Percentiles rank a stretch among this genome's conserved stretches.
Conservation (phyloP, 2,888 invertebrate species). For the Altica lythri region DNA sequence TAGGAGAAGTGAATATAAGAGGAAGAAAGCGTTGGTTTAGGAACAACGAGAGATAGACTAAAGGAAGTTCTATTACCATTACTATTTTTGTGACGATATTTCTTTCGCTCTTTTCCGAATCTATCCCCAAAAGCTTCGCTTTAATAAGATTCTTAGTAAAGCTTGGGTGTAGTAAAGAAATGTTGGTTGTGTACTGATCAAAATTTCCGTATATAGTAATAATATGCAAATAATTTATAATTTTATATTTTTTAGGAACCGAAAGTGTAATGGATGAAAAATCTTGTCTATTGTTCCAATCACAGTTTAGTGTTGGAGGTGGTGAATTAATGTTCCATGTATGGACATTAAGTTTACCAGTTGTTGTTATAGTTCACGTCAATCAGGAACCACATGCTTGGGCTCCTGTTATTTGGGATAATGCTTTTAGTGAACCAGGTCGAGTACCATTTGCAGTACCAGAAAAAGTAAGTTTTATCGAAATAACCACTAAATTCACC, state of each 20-base stretch:
- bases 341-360: conserved; percentile 96
- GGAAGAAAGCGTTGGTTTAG: too few relatives aligned
- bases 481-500: too few relatives aligned
- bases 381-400: conserved; percentile 99
- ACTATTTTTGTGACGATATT: too few relatives aligned
- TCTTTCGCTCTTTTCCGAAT: too few relatives aligned
- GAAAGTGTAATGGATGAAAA: conserved; percentile 99
- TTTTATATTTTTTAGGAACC: conserved; percentile 61
- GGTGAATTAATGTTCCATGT: conserved; percentile 76
- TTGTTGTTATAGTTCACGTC: conserved; percentile 98
- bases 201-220: too few relatives aligned
- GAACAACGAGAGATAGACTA: too few relatives aligned
- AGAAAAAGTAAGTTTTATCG: conserved; percentile 75
- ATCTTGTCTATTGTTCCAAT: conserved; percentile 90
- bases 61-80: too few relatives aligned
- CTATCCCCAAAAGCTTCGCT: background rate
- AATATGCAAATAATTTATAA: too few relatives aligned
- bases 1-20: too few relatives aligned
- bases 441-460: conserved; percentile 91
- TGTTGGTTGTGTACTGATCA: too few relatives aligned
- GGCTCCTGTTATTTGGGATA: conserved; percentile 99
- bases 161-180: too few relatives aligned
- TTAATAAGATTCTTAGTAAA: too few relatives aligned
- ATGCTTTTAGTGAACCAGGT: conserved; percentile 95
- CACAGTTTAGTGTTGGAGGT: conserved; percentile 89